Base-by-base conservation (phyloP, 2,113 vertebrate genomes). In the Anhinga rufa region DNA sequence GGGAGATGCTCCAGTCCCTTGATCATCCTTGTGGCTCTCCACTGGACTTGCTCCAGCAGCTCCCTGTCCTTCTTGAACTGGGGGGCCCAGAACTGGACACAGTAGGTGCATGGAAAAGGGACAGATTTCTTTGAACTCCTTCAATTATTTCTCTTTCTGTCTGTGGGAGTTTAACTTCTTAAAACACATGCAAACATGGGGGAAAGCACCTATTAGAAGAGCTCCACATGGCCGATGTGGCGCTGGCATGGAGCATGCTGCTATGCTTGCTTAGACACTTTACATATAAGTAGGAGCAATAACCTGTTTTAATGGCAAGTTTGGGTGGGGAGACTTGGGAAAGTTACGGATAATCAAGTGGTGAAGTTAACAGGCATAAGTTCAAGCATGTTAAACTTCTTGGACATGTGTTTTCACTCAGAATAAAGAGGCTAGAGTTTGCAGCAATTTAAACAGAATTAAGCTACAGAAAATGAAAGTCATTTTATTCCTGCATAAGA, bases 391-490 rank as follows among this genome's bases (percentile, higher is more conserved):
- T 92, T 96, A 88, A 88, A 94, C 75, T 86, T 82, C 82, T 77
- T 5, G 5, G 68, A 96, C 95, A 97, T 94, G 64, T 97, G 96
- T 96, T 97, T 97, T 85, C 92, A 96, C 87, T 96, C 87, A 94
- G 76, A 74, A 94, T 81, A 93, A 90, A 95, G 79, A 92, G 38
- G 40, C 55, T 51, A 38, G 84, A 83, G 95, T 96, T 97, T 90
- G 85, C 62, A 82, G 82, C 93, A 96, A 94, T 96, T 96, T 92
- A 92, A 97, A 88, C 49, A 90, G 95, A 96, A 96, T 96, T 97
- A 96, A 93, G 38, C 71, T 88, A 52, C 85, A 88, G 80, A 96
- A 95, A 95, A 96, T 62, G 62, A 96, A 96, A 96, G 68, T 51
- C 44, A 48, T 77, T 96, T 92, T 90, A 86, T 93, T 90, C 90